A percentile compares a stretch with the other conserved stretches of the same genome.
These are phyloP conservation scores for Thera britannica DNA, from an alignment of 2,888 invertebrate species.

Conservation along the genomic window DNA sequence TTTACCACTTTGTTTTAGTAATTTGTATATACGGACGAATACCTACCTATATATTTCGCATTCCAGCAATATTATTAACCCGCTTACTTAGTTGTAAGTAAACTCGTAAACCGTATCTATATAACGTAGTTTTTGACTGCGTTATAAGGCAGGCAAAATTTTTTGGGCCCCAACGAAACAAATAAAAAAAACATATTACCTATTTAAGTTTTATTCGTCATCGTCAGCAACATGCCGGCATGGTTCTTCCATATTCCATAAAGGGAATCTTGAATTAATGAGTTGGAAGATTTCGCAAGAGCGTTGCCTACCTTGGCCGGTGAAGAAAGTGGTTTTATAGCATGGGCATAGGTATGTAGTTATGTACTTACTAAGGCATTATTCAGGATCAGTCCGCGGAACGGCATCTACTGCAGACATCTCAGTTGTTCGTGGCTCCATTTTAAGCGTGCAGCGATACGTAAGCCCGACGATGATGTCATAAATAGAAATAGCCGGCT, in stretches of 20 bases:
- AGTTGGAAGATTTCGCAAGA: constrained; percentile 75
- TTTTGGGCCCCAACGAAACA: too few species aligned
- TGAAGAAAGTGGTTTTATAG: constrained; percentile 64
- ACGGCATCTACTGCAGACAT: constrained; percentile 82
- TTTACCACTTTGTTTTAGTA: constrained; percentile 25
- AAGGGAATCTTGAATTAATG: constrained; percentile 82
- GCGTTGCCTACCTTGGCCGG: constrained; percentile 63
- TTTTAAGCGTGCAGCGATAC: constrained; percentile 86
- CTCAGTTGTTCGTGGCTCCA: constrained; percentile 75
- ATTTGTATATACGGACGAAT: not conserved
- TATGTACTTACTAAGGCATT: constrained; percentile 69
- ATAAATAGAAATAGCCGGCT: constrained; percentile 85
- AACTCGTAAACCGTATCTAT: not conserved
- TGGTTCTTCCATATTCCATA: constrained; percentile 75
- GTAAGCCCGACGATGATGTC: constrained; percentile 85
- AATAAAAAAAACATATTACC: constrained; percentile 40
- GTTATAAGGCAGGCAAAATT: too few species aligned
- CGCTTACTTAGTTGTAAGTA: not conserved
- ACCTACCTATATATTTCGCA: too few species aligned
- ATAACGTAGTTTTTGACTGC: too few species aligned
- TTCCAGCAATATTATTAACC: not conserved
- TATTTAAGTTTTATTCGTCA: constrained; percentile 64
- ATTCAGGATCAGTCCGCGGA: constrained; percentile 81
- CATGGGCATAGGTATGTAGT: constrained; percentile 25
- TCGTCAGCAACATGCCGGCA: constrained; percentile 55